Evolutionary conservation across 1,140 invertebrate genomes (phyloP), one percentile per base, ranked within the genome.

Genomic region (Philopotamus ludificatus): DNA sequence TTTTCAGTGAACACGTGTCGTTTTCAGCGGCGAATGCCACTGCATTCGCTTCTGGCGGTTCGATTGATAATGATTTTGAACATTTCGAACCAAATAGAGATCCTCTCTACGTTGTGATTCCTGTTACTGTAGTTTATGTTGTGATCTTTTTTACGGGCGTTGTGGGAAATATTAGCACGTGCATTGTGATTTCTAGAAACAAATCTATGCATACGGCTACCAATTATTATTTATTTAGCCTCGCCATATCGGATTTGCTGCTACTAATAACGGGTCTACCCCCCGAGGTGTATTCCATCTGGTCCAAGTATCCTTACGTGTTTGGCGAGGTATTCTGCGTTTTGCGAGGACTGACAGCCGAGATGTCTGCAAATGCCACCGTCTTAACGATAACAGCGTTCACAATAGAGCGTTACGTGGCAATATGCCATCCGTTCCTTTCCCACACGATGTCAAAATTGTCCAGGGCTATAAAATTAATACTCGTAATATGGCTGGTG

Each of bases 201-300:
- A 91, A 91, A 73, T 90, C 87, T n/a, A 93, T 97, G 90, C 92
- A 94, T 73, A 94, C 91, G 0, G 90, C 92, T 0, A 94, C 92
- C 9, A 97, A 97, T 75, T 96, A 92, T 72, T 97, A 97, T 74
- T 81, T 97, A 44, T 97, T 97, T 77, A 94, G 90, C 73, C 81
- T 99, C 72, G 94, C 96, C 3, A 81, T 98, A 42, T 95, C 94
- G 0, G 97, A 99, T 76, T 82, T 99, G 20, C 77, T 98, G 7
- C 79, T 98, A 2, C 82, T 99, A 15, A 72, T 92, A 0, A 87
- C 88, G 15, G 91, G 91, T 0, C 81, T 92, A 68, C 90, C 89
- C 50, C 89, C 90, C 68, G 94, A 97, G 74, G 88, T 95, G 67
- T 93, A 90, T 73, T 86, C 85, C 44, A 90, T 95, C 39, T 96